Evolutionary conservation across 2,797 vertebrate genomes (phyloP), one percentile per base, ranked within the genome.

Genomic region (Enteromius afrohamiltoni): DNA sequence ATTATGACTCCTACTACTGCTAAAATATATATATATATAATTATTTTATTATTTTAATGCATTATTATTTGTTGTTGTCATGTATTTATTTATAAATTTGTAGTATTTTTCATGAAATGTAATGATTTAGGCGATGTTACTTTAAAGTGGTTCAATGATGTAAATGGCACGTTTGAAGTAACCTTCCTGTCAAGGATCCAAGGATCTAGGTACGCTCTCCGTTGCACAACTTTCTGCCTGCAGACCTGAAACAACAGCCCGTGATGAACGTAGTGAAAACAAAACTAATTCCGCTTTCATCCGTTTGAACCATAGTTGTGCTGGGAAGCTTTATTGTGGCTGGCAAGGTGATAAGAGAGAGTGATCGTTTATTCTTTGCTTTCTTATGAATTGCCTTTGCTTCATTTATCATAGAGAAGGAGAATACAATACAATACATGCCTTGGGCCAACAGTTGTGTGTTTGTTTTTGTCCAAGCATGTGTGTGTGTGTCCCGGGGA

Each of bases 341-440:
- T 95, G 96, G 96, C 97, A 97, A 98, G 97, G 97, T 99, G 97
- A 99, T 99, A 98, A 99, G 97, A 96, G 96, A 98, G 97, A 99
- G 97, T 98, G 98, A 99, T 99, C 97, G 97, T 97, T 96, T 98
- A 98, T 99, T 98, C 98, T 98, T 96, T 96, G 98, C 96, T 98
- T 97, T 96, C 93, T 95, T 97, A 98, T 96, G 97, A 98, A 99
- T 97, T 97, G 96, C 96, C 97, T 96, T 96, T 94, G 95, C 96
- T 96, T 96, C 97, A 98, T 99, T 97, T 96, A 98, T 98, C 97
- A 97, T 92, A 70, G 82, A 80, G 84, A 77, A 81, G 19, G 76
- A 77, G 81, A 67, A 82, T 62, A 69, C 81, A 78, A 82, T 88
- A 85, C 81, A 82, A 82, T 83, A 85, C 79, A 83, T 85, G 83